Evolutionary conservation across 1,140 invertebrate species (phyloP).

Genomic region (Sarcophaga bullata): DNA sequence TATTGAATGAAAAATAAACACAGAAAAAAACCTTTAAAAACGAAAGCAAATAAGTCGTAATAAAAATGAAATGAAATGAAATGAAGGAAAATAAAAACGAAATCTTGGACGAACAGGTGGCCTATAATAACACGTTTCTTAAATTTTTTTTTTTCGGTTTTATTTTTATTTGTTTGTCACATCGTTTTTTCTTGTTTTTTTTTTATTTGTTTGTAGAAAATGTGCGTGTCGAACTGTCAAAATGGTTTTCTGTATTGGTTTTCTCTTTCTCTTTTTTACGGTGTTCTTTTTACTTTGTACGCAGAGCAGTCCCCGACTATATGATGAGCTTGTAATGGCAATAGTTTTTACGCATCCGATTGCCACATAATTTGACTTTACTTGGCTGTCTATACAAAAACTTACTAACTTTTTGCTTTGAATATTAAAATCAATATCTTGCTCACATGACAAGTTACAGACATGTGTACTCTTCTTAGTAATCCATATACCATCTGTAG

Average conservation of each 20-base stretch:
- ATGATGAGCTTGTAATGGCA: no score
- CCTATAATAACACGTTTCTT: conserved; percentile 2
- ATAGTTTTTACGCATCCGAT: no score
- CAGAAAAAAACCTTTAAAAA: neutral
- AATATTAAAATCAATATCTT: no score
- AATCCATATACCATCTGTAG: no score
- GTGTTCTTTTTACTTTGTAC: neutral
- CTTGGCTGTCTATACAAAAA: no score
- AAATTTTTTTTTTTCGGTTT: neutral
- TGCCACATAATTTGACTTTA: no score
- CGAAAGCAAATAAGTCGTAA: no score
- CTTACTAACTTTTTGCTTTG: no score
- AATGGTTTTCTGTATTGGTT: neutral
- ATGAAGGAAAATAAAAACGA: no score
- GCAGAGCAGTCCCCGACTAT: neutral
- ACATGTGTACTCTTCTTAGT: no score
- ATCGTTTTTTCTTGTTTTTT: neutral
- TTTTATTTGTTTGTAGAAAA: neutral
- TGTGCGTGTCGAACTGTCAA: conserved; percentile 8
- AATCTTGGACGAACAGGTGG: conserved; percentile 1
- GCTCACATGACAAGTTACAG: no score
- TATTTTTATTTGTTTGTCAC: conserved; percentile 3
- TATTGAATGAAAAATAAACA: neutral
- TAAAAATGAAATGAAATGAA: no score
- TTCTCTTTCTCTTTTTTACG: neutral